These are phyloP conservation scores for Hirtodrosophila alboralis DNA, from an alignment of 2,888 invertebrate species.

Conservation along the genomic window DNA sequence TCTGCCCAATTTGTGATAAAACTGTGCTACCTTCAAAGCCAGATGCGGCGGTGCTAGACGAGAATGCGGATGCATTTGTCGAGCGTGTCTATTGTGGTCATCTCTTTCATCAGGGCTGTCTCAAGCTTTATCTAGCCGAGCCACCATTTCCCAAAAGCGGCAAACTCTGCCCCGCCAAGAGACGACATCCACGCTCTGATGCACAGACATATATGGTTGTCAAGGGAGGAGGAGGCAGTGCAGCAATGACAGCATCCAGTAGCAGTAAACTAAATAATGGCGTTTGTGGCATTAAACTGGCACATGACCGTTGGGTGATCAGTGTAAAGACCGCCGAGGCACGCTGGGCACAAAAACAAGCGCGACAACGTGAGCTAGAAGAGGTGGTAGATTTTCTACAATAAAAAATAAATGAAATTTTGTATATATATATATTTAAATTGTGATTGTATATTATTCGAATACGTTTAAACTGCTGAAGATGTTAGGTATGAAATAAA, in stretches of 20 bases:
- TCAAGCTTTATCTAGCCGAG: constrained; percentile 88
- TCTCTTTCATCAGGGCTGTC: constrained; percentile 88
- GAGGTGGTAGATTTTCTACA: constrained; percentile 90
- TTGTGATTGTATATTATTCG: constrained; percentile 60
- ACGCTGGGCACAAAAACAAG: constrained; percentile 91
- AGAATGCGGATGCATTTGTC: constrained; percentile 86
- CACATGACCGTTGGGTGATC: constrained; percentile 90
- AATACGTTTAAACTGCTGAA: constrained; percentile 62
- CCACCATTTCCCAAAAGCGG: constrained; percentile 90
- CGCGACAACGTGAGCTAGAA: constrained; percentile 89
- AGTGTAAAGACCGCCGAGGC: constrained; percentile 89
- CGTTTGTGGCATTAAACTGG: constrained; percentile 87
- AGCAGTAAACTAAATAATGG: constrained; percentile 14
- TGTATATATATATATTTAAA: constrained; percentile 36
- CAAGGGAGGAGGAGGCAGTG: constrained; percentile 68
- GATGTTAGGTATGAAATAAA: constrained; percentile 60
- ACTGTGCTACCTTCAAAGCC: constrained; percentile 87
- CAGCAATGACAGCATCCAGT: not conserved
- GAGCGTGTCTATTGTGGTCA: constrained; percentile 91
- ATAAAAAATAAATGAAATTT: constrained; percentile 60
- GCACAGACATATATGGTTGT: constrained; percentile 76
- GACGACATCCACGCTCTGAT: constrained; percentile 82
- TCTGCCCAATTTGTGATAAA: constrained; percentile 87
- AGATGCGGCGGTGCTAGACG: constrained; percentile 85
- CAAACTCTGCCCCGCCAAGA: constrained; percentile 87